phyloP scores from a whole-genome alignment of 2,888 invertebrate species.

The Parnassius orleans region DNA sequence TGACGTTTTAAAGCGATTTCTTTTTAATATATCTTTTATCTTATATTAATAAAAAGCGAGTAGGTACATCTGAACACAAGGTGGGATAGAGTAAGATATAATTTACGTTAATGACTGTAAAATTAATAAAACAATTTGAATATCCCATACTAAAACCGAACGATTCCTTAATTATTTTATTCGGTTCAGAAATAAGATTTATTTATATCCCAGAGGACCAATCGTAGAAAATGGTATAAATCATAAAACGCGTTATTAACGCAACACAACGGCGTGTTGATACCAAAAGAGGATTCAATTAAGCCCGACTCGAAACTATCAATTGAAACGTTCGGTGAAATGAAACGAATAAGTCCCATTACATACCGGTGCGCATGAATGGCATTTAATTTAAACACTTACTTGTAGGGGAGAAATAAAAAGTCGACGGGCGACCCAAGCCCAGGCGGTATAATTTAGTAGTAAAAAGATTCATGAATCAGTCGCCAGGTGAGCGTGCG shows the following conservation, averaged over 20 bases:
- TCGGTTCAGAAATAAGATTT: too few species aligned
- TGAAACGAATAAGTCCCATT: conserved; percentile 38
- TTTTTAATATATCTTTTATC: too few species aligned
- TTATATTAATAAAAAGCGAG: too few species aligned
- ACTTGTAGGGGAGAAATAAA: conserved; percentile 42
- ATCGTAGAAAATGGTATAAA: background rate
- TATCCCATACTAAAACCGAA: background rate
- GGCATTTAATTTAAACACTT: conserved; percentile 55
- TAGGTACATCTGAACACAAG: too few species aligned
- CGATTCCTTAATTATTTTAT: background rate
- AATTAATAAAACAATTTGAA: too few species aligned
- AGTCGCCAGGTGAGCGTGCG: conserved; percentile 48
- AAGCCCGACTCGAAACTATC: conserved; percentile 27
- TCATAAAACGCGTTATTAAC: background rate
- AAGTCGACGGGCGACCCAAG: conserved; percentile 45
- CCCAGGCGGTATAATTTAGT: conserved; percentile 44
- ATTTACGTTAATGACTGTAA: too few species aligned
- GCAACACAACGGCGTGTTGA: background rate
- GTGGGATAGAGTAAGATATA: too few species aligned
- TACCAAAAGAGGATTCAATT: conserved; percentile 30
- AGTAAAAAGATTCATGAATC: conserved; percentile 44
- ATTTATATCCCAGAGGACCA: background rate
- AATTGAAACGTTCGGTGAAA: conserved; percentile 27
- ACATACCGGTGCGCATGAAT: conserved; percentile 55
- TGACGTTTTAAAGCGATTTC: too few species aligned